These are phyloP conservation scores for Rhinogobius similis DNA, from an alignment of 2,113 vertebrate species.

Conservation along the genomic window DNA sequence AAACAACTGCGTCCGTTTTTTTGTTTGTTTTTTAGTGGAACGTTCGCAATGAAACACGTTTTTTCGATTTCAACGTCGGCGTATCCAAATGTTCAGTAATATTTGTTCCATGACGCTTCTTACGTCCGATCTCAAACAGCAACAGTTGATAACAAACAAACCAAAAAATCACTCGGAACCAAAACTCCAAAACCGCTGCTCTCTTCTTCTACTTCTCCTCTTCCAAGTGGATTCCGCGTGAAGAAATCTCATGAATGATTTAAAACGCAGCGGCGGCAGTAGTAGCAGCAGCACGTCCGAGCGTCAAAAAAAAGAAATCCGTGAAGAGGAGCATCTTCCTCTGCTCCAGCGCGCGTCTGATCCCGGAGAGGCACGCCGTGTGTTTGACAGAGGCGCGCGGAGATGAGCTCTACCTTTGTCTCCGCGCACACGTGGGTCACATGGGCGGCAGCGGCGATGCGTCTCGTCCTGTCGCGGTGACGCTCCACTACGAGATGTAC, in stretches of 20 bases:
- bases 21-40: neutral
- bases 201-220: constrained; percentile 36
- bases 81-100: constrained; percentile 56
- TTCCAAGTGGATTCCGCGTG: constrained; percentile 67
- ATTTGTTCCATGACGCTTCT: constrained; percentile 71
- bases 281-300: constrained; percentile 56
- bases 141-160: constrained; percentile 72
- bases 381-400: constrained; percentile 27
- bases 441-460: constrained; percentile 29
- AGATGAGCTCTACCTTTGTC: constrained; percentile 58
- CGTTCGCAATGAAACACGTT: neutral
- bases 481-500: constrained; percentile 32
- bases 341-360: constrained; percentile 25
- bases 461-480: constrained; percentile 27
- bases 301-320: constrained; percentile 39
- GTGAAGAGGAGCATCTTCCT: constrained; percentile 54
- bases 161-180: constrained; percentile 41
- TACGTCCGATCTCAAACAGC: constrained; percentile 71
- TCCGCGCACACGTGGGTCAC: constrained; percentile 48
- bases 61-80: constrained; percentile 1
- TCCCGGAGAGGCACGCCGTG: constrained; percentile 23
- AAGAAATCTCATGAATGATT: constrained; percentile 70
- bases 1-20: neutral
- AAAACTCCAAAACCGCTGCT: constrained; percentile 22
- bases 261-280: constrained; percentile 32